Conservation (phyloP, 2,113 vertebrate species). For the Polypterus senegalus region DNA sequence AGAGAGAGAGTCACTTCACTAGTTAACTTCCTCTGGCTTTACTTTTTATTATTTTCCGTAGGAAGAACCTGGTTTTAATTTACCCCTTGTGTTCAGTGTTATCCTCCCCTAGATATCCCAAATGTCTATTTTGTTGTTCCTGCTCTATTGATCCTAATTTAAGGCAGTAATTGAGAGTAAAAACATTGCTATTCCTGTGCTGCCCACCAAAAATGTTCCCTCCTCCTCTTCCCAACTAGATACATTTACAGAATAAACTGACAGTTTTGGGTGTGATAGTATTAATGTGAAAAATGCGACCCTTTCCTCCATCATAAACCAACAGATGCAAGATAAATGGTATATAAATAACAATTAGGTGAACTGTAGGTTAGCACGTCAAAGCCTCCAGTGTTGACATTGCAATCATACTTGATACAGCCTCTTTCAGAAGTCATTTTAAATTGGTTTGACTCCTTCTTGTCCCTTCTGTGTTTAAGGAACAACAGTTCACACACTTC, state of each 20-base stretch:
- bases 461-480: too few relatives aligned
- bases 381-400: too few relatives aligned
- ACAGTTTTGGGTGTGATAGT: conserved; percentile 19
- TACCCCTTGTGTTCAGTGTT: conserved; percentile 47
- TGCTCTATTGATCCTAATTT: conserved; percentile 64
- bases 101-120: conserved; percentile 29
- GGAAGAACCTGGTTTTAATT: conserved; percentile 50
- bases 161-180: conserved; percentile 61
- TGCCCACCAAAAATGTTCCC: conserved; percentile 2
- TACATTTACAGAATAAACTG: conserved; percentile 38
- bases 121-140: conserved; percentile 36
- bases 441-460: too few relatives aligned
- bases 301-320: too few relatives aligned
- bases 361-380: too few relatives aligned
- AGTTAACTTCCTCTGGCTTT: conserved; percentile 27
- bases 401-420: too few relatives aligned
- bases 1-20: conserved; percentile 30
- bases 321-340: too few relatives aligned
- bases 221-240: conserved; percentile 23
- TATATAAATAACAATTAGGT: too few relatives aligned
- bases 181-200: conserved; percentile 54
- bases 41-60: conserved; percentile 43
- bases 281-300: too few relatives aligned
- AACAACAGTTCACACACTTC: too few relatives aligned
- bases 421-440: too few relatives aligned